Conservation (phyloP, 2,113 vertebrate genomes). For the Trochalopteron elliotii region DNA sequence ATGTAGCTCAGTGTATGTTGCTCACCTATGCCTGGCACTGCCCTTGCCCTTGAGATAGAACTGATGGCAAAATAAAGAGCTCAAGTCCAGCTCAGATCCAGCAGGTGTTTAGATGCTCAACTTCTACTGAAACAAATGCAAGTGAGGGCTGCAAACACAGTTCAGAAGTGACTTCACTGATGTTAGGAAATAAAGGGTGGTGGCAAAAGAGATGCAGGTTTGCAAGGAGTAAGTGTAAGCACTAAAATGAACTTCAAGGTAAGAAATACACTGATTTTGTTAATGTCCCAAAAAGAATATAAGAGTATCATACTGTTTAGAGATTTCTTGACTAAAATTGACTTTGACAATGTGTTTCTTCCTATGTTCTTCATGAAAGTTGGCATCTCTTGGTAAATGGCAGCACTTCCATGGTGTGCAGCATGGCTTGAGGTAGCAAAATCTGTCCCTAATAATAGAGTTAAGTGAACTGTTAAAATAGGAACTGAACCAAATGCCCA, state of each 20-base stretch:
- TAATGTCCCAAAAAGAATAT: not conserved
- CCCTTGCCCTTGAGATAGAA: not conserved
- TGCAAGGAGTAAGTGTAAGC: not conserved
- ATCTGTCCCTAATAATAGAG: not conserved
- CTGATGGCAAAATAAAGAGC: not conserved
- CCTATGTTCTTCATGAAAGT: not conserved
- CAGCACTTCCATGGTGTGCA: not conserved
- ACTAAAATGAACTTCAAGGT: not conserved
- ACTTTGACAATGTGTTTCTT: not conserved
- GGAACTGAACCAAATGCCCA: conserved; percentile 23
- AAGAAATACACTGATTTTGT: not conserved
- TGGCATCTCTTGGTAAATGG: not conserved
- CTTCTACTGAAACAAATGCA: not conserved
- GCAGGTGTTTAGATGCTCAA: not conserved
- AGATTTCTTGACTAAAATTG: not conserved
- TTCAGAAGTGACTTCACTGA: not conserved
- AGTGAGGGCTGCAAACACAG: not conserved
- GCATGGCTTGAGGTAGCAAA: not conserved
- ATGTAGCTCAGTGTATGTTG: not conserved
- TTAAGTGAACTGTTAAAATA: conserved; percentile 51
- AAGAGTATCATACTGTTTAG: not conserved
- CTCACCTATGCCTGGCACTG: not conserved
- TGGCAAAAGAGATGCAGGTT: not conserved
- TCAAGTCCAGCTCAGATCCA: not conserved
- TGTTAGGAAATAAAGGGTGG: not conserved